Base-by-base conservation (phyloP, 2,113 vertebrate species). In the Xiphophorus hellerii region DNA sequence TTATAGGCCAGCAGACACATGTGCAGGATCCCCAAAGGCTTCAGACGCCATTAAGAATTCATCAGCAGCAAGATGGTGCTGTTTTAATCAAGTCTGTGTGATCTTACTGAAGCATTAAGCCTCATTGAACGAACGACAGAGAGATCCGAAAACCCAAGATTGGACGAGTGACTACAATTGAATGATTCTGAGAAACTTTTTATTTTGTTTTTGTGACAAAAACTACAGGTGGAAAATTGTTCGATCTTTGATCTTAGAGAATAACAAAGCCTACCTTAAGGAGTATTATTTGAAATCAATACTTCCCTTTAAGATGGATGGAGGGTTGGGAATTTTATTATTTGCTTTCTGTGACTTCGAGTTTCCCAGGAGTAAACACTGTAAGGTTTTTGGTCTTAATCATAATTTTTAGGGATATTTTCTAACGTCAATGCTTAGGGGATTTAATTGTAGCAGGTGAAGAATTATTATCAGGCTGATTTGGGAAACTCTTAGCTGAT, bases 61-160 rank as follows among this genome's bases (percentile, higher is more conserved):
- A 93, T 88, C 78, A 92, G 80, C 62, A 84, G 85, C 91, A 93
- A 92, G 88, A 86, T 88, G 92, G 84, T 89, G 87, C 83, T 85
- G 86, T 90, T 89, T 81, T 88, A 80, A 91, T 90, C 87, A 90
- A 93, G 91, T 90, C 89, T 74, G 70, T 92, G 89, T 91, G 89
- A 93, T 90, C 78, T 88, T 61, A 71, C 69, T 78, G 69, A 90
- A 74, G 78, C 72, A 65, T 73, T 75, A 69, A 44, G 75, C 72
- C 69, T 74, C 77, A 70, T 9, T 86, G 89, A 82, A 74, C 68
- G 48, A n/a, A 74, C 66, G 62, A n/a, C 35, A 11, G 70, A 28
- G 31, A 69, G 61, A 48, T 54, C 54, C 31, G 0, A 29, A 80
- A 76, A 51, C 42, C 39, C 31, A 58, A 48, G 37, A 76, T 54